Percentiles rank a stretch among this genome's conserved stretches.
phyloP scores from a whole-genome alignment of 2,797 vertebrate genomes.

The Merluccius polli region DNA sequence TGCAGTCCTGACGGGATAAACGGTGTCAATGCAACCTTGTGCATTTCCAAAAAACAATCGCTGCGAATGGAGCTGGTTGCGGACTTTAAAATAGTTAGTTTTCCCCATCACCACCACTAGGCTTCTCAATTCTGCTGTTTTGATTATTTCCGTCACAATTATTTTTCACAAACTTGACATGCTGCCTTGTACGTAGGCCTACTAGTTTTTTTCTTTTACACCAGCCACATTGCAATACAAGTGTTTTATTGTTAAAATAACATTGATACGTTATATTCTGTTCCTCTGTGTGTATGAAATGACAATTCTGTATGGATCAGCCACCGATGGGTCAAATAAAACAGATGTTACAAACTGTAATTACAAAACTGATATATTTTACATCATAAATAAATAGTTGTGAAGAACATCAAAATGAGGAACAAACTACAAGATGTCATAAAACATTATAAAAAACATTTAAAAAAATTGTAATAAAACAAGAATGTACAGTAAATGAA shows the following conservation, averaged over 20 bases:
- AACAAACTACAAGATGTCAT: constrained; percentile 47
- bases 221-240: constrained; percentile 56
- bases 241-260: constrained; percentile 80
- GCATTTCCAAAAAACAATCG: background rate
- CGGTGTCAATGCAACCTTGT: background rate
- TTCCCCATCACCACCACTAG: background rate
- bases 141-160: too few species aligned
- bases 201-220: constrained; percentile 19
- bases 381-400: constrained; percentile 79
- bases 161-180: background rate
- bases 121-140: background rate
- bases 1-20: constrained; percentile 71
- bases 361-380: constrained; percentile 69
- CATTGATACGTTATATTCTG: constrained; percentile 70
- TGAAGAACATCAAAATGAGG: constrained; percentile 59
- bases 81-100: background rate
- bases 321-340: constrained; percentile 57
- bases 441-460: constrained; percentile 60
- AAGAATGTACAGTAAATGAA: constrained; percentile 43
- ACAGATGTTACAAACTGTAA: constrained; percentile 52
- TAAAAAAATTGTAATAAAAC: constrained; percentile 42
- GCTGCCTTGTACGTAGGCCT: background rate
- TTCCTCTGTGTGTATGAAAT: constrained; percentile 64
- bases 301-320: constrained; percentile 53
- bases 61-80: background rate